These are phyloP conservation scores for Xenopus tropicalis DNA, from an alignment of 2,113 vertebrate genomes.

Conservation along the genomic window UCB_Xtro_10.0 CM004443.2:125586501-125587000, in stretches of 20 bases:
- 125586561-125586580: slow-evolving; percentile 57
- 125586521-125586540: slow-evolving; percentile 59
- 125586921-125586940: slow-evolving; percentile 33
- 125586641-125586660: slow-evolving; percentile 69
- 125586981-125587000: slow-evolving; percentile 40
- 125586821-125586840: not conserved
- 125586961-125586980: slow-evolving; percentile 46
- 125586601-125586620: slow-evolving; percentile 78
- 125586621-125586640: slow-evolving; percentile 69
- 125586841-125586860: slow-evolving; percentile 16
- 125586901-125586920: slow-evolving; percentile 38
- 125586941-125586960: slow-evolving; percentile 39
- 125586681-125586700: slow-evolving; percentile 57
- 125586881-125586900: slow-evolving; percentile 44
- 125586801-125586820: slow-evolving; percentile 26
- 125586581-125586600: slow-evolving; percentile 67
- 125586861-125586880: slow-evolving; percentile 41
- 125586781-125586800: slow-evolving; percentile 59
- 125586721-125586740: slow-evolving; percentile 70
- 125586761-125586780: slow-evolving; percentile 60
- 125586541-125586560: slow-evolving; percentile 69
- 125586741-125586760: slow-evolving; percentile 60
- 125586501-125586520: slow-evolving; percentile 58
- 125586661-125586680: slow-evolving; percentile 61
- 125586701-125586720: slow-evolving; percentile 66